phyloP scores from a whole-genome alignment of 1,140 invertebrate genomes.

The Hylyphantes graminicola region DNA sequence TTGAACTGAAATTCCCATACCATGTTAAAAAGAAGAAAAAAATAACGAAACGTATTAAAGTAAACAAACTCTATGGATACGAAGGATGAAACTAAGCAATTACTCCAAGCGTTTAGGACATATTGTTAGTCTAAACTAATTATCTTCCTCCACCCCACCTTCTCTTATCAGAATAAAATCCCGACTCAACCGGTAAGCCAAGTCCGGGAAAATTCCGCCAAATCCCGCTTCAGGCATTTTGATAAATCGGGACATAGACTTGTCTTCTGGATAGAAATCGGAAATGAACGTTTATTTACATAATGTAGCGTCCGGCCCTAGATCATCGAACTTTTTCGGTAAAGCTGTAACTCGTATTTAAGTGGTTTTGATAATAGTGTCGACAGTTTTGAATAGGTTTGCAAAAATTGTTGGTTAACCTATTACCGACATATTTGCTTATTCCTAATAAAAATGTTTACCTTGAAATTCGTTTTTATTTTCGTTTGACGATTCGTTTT shows the following conservation, averaged over 20 bases:
- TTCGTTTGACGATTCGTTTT: no score
- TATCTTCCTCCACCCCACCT: background rate
- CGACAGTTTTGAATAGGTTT: no score
- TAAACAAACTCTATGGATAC: background rate
- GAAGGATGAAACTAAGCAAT: constrained; percentile 7
- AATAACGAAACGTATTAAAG: no score
- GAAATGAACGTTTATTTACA: background rate
- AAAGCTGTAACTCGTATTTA: no score
- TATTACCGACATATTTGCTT: no score
- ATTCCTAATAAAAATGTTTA: no score
- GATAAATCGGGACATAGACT: constrained; percentile 10
- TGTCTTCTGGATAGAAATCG: background rate
- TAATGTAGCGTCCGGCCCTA: background rate
- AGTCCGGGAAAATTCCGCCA: background rate
- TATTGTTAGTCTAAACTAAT: constrained; percentile 12
- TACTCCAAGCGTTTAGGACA: background rate
- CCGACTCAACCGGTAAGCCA: constrained; percentile 3
- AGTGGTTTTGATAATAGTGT: no score
- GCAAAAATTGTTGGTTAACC: no score
- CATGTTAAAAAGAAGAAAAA: no score
- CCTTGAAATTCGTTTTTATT: no score
- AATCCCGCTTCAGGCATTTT: background rate
- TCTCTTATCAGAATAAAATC: background rate
- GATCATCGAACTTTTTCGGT: no score
- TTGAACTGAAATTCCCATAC: no score